Evolutionary conservation across 2,888 invertebrate species (phyloP), one percentile per base, ranked within the genome.

Genomic region (Rhimphoctona megacephalus): DNA sequence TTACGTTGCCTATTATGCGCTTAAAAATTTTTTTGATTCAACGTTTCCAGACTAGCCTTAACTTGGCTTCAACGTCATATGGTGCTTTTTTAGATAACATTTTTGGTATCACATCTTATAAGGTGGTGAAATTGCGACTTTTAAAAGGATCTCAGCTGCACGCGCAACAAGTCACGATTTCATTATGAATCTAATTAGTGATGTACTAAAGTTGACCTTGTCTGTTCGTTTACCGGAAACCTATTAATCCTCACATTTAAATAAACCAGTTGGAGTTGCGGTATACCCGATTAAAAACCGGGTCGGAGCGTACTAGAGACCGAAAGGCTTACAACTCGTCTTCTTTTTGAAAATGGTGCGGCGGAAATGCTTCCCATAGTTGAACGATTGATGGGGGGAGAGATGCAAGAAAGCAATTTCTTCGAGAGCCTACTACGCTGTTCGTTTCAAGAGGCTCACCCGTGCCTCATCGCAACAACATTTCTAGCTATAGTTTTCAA

Each of bases 291-390:
- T 83, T 49, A 77, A 86, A 81, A 89, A 86, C 86, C 86, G 73
- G 85, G 85, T 85, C 74, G 81, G 73, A 78, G 66, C 78, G 70
- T 83, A 79, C 57, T 76, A 46, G 84, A 54, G 83, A 82, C 76
- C 88, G 84, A 72, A 82, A 86, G 72, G 52, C 70, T 57, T 25
- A 57, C 73, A 74, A 36, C 30, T 73, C 77, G 43, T 39, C 25
- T 64, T 79, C 74, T 88, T 88, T 88, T 90, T 89, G 88, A 83
- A 66, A 70, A 73, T 85, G 86, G 81, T 80, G 79, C 89, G 87
- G 89, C 92, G 91, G 91, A 92, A 92, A 91, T 91, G 90, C 91
- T 89, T 88, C 88, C 90, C 92, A 91, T 92, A 92, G 88, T 86
- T 90, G 83, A 83, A 82, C 36, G 80, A 77, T 83, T 39, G 67